phyloP scores from a whole-genome alignment of 2,113 vertebrate species.

The Saguinus imperator region DNA sequence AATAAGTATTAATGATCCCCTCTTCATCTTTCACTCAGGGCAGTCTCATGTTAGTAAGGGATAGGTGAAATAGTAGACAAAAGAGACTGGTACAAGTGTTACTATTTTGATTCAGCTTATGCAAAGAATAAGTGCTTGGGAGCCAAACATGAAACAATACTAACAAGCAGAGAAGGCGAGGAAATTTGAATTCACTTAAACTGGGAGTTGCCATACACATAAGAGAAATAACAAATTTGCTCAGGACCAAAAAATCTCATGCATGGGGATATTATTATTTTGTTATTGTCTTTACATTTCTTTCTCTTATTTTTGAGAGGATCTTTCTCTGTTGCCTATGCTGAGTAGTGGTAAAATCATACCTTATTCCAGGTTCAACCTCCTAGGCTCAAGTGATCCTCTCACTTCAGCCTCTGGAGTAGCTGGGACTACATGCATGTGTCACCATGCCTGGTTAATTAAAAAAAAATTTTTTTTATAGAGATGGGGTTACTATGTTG shows the following conservation, averaged over 20 bases:
- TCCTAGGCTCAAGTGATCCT: too few species aligned
- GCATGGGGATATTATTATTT: background rate
- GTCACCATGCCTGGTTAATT: too few species aligned
- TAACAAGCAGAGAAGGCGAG: background rate
- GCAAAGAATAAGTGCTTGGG: background rate
- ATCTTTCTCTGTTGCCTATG: too few species aligned
- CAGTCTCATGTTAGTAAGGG: background rate
- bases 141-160: background rate
- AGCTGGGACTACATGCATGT: too few species aligned
- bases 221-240: background rate
- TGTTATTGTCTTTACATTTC: background rate
- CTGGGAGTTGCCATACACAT: background rate
- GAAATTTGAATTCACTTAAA: background rate
- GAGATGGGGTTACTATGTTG: too few species aligned
- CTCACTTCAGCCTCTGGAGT: too few species aligned
- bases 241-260: background rate
- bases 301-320: background rate
- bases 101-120: background rate
- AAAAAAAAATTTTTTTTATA: too few species aligned
- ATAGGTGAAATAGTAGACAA: background rate
- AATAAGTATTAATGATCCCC: background rate
- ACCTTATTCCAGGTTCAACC: too few species aligned
- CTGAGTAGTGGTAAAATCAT: too few species aligned
- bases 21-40: background rate
- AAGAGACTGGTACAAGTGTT: background rate